A percentile compares a stretch with the other conserved stretches of the same genome.
These are phyloP conservation scores for Loripinus fragilis DNA, from an alignment of 2,888 invertebrate genomes.

Conservation along the genomic window DNA sequence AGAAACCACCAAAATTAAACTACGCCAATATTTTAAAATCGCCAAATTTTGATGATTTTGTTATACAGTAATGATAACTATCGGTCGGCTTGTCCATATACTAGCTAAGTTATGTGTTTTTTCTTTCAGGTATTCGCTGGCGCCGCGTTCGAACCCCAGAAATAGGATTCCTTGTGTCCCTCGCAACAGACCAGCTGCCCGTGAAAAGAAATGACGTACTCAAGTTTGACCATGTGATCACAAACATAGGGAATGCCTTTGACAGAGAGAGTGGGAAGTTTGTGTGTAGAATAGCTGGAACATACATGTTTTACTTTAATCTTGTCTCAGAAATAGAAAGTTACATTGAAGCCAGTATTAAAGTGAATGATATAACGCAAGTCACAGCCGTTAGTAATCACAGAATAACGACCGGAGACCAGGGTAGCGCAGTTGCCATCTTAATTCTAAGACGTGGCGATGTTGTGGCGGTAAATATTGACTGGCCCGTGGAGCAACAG, in stretches of 20 bases:
- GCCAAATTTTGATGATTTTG: too few species aligned
- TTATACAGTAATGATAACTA: too few species aligned
- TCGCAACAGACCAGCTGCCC: not conserved
- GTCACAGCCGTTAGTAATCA: not conserved
- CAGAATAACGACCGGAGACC: not conserved
- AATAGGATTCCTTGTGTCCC: not conserved
- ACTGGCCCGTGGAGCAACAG: not conserved
- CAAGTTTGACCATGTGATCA: not conserved
- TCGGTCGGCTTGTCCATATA: too few species aligned
- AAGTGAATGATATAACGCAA: not conserved
- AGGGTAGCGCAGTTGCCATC: slow-evolving; percentile 10
- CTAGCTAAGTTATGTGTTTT: too few species aligned
- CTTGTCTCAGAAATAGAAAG: not conserved
- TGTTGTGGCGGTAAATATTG: not conserved
- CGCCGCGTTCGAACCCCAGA: not conserved
- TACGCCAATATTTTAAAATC: too few species aligned
- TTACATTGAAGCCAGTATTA: slow-evolving; percentile 4
- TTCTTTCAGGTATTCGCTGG: not conserved
- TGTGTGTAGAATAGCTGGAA: not conserved
- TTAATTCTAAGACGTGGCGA: not conserved
- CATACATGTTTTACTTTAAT: slow-evolving; percentile 10
- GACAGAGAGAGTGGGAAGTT: not conserved
- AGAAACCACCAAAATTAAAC: too few species aligned
- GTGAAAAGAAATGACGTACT: not conserved
- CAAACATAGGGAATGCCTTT: not conserved